phyloP scores from a whole-genome alignment of 2,113 vertebrate genomes.

The Semicossyphus pulcher region DNA sequence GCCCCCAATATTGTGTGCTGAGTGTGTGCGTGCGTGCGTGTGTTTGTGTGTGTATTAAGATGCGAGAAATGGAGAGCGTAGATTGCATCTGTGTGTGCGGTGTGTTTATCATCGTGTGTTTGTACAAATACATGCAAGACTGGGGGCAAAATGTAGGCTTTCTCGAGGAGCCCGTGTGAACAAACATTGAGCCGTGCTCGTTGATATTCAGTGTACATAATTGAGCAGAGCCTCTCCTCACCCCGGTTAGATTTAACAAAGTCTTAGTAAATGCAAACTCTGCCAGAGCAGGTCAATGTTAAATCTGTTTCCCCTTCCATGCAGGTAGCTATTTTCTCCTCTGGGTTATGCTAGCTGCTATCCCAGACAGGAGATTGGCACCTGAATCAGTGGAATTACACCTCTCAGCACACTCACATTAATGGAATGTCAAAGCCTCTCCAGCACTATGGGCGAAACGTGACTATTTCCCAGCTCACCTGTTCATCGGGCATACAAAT shows the following conservation, averaged over 20 bases:
- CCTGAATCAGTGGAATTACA: constrained; percentile 71
- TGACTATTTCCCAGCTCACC: constrained; percentile 68
- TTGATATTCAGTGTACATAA: constrained; percentile 58
- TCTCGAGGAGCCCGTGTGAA: constrained; percentile 3
- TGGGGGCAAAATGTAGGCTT: constrained; percentile 8
- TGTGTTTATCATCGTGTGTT: constrained; percentile 5
- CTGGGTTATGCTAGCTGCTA: constrained; percentile 42
- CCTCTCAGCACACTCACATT: constrained; percentile 68
- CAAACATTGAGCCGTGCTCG: constrained; percentile 41
- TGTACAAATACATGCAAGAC: constrained; percentile 19
- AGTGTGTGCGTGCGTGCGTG: constrained; percentile 30
- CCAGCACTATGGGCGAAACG: constrained; percentile 48
- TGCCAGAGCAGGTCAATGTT: constrained; percentile 58
- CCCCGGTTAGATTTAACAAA: constrained; percentile 64
- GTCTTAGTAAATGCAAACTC: constrained; percentile 61
- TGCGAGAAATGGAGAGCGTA: constrained; percentile 13
- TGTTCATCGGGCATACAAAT: constrained; percentile 71
- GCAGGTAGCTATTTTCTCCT: constrained; percentile 55
- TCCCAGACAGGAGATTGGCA: constrained; percentile 72
- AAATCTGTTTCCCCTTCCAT: constrained; percentile 56
- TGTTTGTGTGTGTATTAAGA: constrained; percentile 31
- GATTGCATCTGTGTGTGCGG: constrained; percentile 11
- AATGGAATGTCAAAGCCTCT: constrained; percentile 73
- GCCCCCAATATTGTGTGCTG: constrained; percentile 40
- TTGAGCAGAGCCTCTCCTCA: constrained; percentile 50